Base-by-base conservation (phyloP, 2,888 invertebrate genomes). In the Seira ritae region DNA sequence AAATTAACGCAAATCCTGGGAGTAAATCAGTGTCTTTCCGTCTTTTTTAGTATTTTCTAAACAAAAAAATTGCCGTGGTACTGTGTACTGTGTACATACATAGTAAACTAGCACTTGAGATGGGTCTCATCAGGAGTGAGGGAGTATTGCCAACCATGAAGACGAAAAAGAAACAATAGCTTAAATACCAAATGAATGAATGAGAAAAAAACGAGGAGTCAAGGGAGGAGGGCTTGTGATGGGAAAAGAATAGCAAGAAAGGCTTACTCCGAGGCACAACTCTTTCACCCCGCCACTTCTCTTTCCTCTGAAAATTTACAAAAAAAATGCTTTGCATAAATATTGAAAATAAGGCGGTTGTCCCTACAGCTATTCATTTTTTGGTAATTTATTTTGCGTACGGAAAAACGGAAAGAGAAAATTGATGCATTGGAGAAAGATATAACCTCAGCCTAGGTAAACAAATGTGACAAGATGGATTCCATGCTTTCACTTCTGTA, bases 1-100 rank as follows among this genome's bases (percentile, higher is more conserved):
- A 88, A 88, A 88, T 88, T 88, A 88, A 88, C 87, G 87, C 88
- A 88, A 88, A 88, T 88, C 88, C 88, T 88, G 84, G 83, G 87
- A 88, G 88, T 88, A 88, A 88, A 88, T 88, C 88, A 88, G 85
- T 88, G 88, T 88, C 87, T 87, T 50, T 69, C 50, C 62, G 10
- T 72, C 24, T 75, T 65, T 62, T 50, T 73, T n/a, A n/a, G n/a
- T n/a, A n/a, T n/a, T n/a, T 31, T 12, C 15, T 12, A 50, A 50
- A n/a, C n/a, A 73, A 73, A 70, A 62, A 60, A 15, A 78, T 67
- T n/a, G 50, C 50, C 42, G 22, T 65, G 20, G 15, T 46, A 60
- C 12, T 19, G 46, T 20, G 10, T 17, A 24, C 8, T 65, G 65
- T 6, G 65, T 31, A 8, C 4, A 65, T 19, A 65, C 19, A 20